Evolutionary conservation across 2,888 invertebrate species (phyloP).

Genomic region (Cabera pusaria): DNA sequence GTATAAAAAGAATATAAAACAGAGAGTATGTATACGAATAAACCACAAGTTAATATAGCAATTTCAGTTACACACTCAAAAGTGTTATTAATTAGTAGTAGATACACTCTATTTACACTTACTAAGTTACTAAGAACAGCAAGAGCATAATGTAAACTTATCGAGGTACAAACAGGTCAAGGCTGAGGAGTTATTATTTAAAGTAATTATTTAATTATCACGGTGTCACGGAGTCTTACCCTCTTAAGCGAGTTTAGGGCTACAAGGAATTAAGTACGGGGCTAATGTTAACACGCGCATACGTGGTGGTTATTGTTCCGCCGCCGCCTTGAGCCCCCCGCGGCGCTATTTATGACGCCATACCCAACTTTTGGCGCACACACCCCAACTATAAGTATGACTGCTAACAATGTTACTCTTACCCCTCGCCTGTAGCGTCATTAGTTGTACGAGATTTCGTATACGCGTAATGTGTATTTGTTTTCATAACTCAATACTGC

Average conservation of each 20-base stretch:
- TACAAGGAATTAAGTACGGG: slow-evolving; percentile 78
- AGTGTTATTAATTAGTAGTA: too few relatives aligned
- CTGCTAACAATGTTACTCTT: slow-evolving; percentile 77
- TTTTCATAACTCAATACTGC: slow-evolving; percentile 72
- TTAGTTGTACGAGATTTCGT: slow-evolving; percentile 79
- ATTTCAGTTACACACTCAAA: too few relatives aligned
- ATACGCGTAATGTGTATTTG: slow-evolving; percentile 76
- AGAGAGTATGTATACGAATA: too few relatives aligned
- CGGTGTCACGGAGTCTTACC: slow-evolving; percentile 73
- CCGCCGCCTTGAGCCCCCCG: slow-evolving; percentile 57
- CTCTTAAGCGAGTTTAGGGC: slow-evolving; percentile 79
- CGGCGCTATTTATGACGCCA: slow-evolving; percentile 74
- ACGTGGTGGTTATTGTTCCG: slow-evolving; percentile 72
- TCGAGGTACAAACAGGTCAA: slow-evolving; percentile 32
- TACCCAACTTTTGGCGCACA: slow-evolving; percentile 77
- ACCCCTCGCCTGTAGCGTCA: slow-evolving; percentile 79
- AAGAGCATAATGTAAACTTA: slow-evolving; percentile 33
- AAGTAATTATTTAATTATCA: slow-evolving; percentile 83
- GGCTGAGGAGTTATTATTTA: slow-evolving; percentile 73
- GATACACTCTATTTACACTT: slow-evolving; percentile 13
- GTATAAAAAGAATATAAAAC: too few relatives aligned
- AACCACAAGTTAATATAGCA: too few relatives aligned
- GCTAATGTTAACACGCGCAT: slow-evolving; percentile 80
- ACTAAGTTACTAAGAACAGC: slow-evolving; percentile 20
- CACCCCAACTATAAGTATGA: slow-evolving; percentile 77